phyloP scores from a whole-genome alignment of 2,113 vertebrate genomes.

The Etheostoma spectabile region DNA sequence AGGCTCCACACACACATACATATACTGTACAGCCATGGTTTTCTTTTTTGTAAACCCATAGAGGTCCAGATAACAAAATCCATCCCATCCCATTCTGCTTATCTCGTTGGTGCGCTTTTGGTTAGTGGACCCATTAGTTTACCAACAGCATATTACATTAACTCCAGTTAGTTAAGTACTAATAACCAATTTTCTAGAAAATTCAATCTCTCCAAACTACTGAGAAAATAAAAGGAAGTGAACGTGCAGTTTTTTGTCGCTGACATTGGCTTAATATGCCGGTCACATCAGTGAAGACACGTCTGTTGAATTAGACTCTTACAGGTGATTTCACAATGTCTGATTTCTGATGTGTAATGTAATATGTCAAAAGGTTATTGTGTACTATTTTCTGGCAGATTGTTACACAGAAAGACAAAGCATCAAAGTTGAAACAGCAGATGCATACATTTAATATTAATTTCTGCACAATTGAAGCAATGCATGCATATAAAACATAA shows the following conservation, averaged over 20 bases:
- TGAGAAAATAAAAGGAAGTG: neutral
- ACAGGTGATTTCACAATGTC: neutral
- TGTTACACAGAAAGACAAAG: neutral
- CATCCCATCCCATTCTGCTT: neutral
- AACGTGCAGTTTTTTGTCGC: neutral
- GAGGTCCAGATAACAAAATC: conserved; percentile 29
- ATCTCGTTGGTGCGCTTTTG: conserved; percentile 9
- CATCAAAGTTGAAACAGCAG: neutral
- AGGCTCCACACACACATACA: neutral
- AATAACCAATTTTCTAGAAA: neutral
- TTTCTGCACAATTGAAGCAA: conserved; percentile 8
- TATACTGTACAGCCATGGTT: neutral
- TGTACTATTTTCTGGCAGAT: neutral
- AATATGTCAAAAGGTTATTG: neutral
- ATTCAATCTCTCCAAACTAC: neutral
- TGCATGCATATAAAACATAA: neutral
- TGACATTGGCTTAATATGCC: neutral
- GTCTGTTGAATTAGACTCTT: neutral
- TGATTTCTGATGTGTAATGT: neutral
- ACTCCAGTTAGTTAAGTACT: neutral
- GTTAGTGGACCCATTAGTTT: conserved; percentile 17
- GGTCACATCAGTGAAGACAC: neutral
- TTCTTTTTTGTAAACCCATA: conserved; percentile 9
- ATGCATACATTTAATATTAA: neutral
- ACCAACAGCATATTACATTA: neutral